These are phyloP conservation scores for Taurulus bubalis DNA, from an alignment of 2,113 vertebrate genomes.

Conservation along the genomic window DNA sequence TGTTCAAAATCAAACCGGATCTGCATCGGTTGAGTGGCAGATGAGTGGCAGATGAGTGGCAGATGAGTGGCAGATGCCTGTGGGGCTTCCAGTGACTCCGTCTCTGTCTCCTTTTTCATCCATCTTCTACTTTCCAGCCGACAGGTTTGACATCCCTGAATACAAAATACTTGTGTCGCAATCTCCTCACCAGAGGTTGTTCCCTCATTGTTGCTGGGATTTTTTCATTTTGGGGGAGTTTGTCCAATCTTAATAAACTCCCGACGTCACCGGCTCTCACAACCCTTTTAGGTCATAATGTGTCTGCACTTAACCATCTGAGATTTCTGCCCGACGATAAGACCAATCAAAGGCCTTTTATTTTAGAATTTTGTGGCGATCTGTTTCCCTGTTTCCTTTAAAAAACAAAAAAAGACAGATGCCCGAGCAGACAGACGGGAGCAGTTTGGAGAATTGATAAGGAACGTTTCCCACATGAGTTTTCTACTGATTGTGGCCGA, in stretches of 20 bases:
- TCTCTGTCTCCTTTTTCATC: constrained; percentile 37
- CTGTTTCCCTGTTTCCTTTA: constrained; percentile 40
- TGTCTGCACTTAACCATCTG: constrained; percentile 44
- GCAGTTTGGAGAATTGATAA: constrained; percentile 79
- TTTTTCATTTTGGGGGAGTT: neutral
- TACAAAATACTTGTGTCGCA: constrained; percentile 25
- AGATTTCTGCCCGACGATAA: constrained; percentile 75
- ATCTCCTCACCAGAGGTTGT: constrained; percentile 29
- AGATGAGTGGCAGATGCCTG: constrained; percentile 69
- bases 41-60: too few species aligned
- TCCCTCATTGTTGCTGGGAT: constrained; percentile 12
- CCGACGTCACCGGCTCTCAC: constrained; percentile 37
- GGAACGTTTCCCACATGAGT: constrained; percentile 82
- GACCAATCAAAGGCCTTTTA: constrained; percentile 69
- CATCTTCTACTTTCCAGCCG: constrained; percentile 49
- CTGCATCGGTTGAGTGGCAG: constrained; percentile 68
- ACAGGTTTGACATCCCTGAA: constrained; percentile 42
- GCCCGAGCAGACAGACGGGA: constrained; percentile 72
- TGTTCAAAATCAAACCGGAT: constrained; percentile 65
- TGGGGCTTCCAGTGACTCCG: constrained; percentile 35
- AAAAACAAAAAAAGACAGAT: constrained; percentile 33
- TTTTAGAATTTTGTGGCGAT: constrained; percentile 31
- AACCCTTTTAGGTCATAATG: constrained; percentile 41
- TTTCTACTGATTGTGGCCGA: constrained; percentile 36
- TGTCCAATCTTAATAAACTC: constrained; percentile 2